phyloP scores from a whole-genome alignment of 1,140 invertebrate genomes.

The Aradophagus sp. region DNA sequence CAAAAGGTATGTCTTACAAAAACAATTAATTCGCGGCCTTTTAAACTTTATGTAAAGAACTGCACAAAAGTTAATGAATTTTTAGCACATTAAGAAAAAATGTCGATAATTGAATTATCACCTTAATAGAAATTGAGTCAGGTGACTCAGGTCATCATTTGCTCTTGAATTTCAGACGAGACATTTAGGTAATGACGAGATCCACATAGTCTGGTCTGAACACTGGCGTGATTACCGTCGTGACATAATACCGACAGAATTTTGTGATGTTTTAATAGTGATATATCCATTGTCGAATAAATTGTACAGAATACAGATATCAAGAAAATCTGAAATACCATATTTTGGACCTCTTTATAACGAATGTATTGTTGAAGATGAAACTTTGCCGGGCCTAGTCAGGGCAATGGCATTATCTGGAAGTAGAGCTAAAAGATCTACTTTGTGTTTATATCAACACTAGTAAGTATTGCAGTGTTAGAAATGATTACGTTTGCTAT shows the following conservation, averaged over 20 bases:
- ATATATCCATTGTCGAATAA: conserved; percentile 92
- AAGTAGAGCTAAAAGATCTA: conserved; percentile 91
- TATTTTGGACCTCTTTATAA: conserved; percentile 98
- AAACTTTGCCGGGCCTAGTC: conserved; percentile 89
- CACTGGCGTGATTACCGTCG: conserved; percentile 95
- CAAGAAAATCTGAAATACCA: conserved; percentile 81
- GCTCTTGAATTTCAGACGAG: conserved; percentile 89
- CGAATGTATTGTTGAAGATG: conserved; percentile 91
- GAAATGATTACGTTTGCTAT: too few species aligned
- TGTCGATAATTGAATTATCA: too few species aligned
- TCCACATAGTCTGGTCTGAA: conserved; percentile 99
- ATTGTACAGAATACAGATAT: conserved; percentile 70
- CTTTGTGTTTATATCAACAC: conserved; percentile 92
- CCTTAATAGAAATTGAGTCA: too few species aligned
- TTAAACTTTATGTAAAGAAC: too few species aligned
- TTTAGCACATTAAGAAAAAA: too few species aligned
- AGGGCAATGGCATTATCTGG: conserved; percentile 94
- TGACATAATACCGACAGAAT: conserved; percentile 98
- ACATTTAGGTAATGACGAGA: conserved; percentile 98
- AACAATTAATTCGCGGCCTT: neutral
- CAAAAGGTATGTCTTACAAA: conserved; percentile 89
- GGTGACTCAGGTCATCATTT: too few species aligned
- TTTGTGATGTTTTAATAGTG: conserved; percentile 98
- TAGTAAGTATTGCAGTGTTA: too few species aligned
- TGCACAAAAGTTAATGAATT: too few species aligned